Conservation (phyloP, 2,113 vertebrate genomes). For the Cisticola juncidis region DNA sequence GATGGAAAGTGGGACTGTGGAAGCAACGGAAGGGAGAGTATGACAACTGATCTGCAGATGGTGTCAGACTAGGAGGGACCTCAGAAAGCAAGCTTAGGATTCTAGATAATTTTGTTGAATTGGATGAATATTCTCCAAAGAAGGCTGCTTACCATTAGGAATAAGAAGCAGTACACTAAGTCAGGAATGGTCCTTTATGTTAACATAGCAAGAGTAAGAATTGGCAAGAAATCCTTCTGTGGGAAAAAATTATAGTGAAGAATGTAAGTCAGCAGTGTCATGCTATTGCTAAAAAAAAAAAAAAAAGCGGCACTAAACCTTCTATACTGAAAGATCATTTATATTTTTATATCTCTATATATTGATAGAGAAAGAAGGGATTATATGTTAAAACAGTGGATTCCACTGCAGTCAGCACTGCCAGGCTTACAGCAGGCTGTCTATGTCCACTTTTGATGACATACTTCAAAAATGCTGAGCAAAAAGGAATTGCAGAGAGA, state of each 20-base stretch:
- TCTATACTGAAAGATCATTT: background rate
- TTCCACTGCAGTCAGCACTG: background rate
- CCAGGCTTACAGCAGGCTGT: background rate
- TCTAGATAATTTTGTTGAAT: background rate
- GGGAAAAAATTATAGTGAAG: background rate
- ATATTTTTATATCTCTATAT: background rate
- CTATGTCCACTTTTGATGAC: background rate
- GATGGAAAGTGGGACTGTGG: background rate
- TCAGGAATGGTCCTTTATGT: background rate
- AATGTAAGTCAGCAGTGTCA: background rate
- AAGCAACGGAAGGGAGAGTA: background rate
- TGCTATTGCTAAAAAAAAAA: background rate
- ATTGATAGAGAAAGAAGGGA: background rate
- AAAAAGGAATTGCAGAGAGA: background rate
- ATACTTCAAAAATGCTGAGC: background rate
- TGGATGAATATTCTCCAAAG: background rate
- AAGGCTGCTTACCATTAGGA: background rate
- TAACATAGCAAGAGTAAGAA: background rate
- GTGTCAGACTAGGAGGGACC: background rate
- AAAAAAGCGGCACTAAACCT: background rate
- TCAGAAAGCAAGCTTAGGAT: background rate
- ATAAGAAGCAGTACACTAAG: background rate
- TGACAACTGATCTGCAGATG: background rate
- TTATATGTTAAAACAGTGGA: background rate
- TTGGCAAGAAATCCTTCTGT: background rate